Evolutionary conservation across 2,113 vertebrate species (phyloP).

Genomic region (Edolisoma coerulescens): DNA sequence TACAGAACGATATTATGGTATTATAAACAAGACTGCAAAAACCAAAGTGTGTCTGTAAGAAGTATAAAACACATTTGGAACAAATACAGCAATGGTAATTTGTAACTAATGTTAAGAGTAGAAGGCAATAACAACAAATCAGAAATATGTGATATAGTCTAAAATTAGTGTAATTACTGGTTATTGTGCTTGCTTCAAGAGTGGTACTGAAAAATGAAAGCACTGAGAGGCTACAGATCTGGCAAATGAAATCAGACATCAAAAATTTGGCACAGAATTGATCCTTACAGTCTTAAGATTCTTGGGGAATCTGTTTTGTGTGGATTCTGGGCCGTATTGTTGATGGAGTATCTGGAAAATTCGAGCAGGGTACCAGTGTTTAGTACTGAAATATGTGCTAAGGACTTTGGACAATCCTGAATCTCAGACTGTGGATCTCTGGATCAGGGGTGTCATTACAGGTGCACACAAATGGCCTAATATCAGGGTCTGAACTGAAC

Average conservation of each 20-base stretch:
- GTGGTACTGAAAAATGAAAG: background rate
- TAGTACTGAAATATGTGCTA: background rate
- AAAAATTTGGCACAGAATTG: background rate
- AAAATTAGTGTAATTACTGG: background rate
- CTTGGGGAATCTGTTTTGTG: background rate
- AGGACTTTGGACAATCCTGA: background rate
- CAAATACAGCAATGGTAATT: background rate
- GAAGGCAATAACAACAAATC: background rate
- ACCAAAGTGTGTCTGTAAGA: background rate
- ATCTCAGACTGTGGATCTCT: background rate
- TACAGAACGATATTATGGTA: background rate
- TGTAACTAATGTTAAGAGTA: background rate
- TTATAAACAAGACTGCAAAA: background rate
- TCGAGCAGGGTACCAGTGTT: background rate
- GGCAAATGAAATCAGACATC: background rate
- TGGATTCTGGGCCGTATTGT: background rate
- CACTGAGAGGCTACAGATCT: background rate
- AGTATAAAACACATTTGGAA: background rate
- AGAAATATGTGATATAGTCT: background rate
- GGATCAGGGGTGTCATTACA: rapidly evolving
- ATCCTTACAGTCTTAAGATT: background rate
- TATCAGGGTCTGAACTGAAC: background rate
- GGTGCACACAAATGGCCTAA: background rate
- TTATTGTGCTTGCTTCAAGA: background rate
- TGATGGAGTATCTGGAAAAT: background rate